These are phyloP conservation scores for Orientallactaga bullata DNA, from an alignment of 2,113 vertebrate genomes.

Conservation along the genomic window DNA sequence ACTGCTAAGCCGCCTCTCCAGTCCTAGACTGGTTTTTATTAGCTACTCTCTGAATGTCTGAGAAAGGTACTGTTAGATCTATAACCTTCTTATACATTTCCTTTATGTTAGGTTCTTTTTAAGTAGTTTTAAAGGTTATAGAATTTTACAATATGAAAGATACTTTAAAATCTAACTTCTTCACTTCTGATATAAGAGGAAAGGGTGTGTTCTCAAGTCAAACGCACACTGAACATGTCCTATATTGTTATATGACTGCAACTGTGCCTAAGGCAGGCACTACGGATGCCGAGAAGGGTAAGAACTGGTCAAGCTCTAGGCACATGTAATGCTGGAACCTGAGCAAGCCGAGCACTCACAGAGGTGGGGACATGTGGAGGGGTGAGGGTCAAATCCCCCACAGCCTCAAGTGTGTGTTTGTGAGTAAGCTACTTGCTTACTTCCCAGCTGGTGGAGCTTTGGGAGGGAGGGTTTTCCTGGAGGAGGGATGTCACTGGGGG, in stretches of 20 bases:
- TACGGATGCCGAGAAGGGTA: not conserved
- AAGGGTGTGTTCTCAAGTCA: conserved; percentile 45
- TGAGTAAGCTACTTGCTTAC: no score
- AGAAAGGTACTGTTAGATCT: not conserved
- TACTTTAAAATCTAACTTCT: not conserved
- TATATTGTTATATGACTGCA: not conserved
- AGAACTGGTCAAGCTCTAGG: not conserved
- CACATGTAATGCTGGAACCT: not conserved
- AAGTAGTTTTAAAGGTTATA: conserved; percentile 18
- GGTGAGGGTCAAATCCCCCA: no score
- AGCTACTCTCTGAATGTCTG: conserved; percentile 38
- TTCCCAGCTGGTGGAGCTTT: no score
- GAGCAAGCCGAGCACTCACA: not conserved
- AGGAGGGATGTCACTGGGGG: no score
- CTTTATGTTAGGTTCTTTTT: not conserved
- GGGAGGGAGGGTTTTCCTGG: no score
- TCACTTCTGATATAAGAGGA: not conserved
- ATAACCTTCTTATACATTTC: conserved; percentile 14
- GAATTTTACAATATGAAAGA: conserved; percentile 54
- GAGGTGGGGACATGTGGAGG: not conserved
- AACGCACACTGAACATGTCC: not conserved
- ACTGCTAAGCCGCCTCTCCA: no score
- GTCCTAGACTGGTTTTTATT: not conserved
- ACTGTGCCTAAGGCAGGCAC: not conserved
- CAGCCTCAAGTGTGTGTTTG: no score